Conservation (phyloP, 92 coral and sea anemone species). For the Actinernus sp. region DNA sequence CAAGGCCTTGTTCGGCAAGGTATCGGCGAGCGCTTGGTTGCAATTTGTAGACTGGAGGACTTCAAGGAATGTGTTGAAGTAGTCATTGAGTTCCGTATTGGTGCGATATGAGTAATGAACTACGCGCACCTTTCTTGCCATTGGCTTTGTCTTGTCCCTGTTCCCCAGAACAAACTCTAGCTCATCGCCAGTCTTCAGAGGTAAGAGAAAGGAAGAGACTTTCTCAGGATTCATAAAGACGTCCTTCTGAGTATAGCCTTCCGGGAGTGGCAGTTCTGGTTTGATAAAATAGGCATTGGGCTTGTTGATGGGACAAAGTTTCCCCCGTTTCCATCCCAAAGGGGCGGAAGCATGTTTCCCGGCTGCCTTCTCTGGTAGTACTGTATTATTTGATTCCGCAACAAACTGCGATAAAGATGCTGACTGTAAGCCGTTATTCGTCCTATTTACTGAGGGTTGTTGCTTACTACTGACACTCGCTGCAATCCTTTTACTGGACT, state of each 20-base stretch:
- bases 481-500: too few relatives aligned
- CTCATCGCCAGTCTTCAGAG: background rate
- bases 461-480: too few relatives aligned
- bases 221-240: constrained; percentile 10
- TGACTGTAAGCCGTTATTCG: too few relatives aligned
- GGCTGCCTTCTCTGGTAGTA: too few relatives aligned
- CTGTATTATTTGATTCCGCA: too few relatives aligned
- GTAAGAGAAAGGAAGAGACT: constrained; percentile 1
- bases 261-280: constrained; percentile 12
- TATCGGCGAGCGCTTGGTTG: background rate
- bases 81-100: background rate
- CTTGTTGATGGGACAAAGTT: too few relatives aligned
- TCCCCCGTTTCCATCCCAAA: too few relatives aligned
- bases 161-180: constrained; percentile 16
- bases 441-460: too few relatives aligned
- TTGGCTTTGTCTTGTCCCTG: constrained; percentile 18
- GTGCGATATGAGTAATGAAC: constrained; percentile 6
- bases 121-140: constrained; percentile 20
- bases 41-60: background rate
- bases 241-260: constrained; percentile 17
- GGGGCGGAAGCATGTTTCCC: too few relatives aligned
- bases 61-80: background rate
- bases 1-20: background rate
- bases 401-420: too few relatives aligned
- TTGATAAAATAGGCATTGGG: constrained; percentile 12